These are phyloP conservation scores for Falco berigora DNA, from an alignment of 2,797 vertebrate species.

Conservation along the genomic window DNA sequence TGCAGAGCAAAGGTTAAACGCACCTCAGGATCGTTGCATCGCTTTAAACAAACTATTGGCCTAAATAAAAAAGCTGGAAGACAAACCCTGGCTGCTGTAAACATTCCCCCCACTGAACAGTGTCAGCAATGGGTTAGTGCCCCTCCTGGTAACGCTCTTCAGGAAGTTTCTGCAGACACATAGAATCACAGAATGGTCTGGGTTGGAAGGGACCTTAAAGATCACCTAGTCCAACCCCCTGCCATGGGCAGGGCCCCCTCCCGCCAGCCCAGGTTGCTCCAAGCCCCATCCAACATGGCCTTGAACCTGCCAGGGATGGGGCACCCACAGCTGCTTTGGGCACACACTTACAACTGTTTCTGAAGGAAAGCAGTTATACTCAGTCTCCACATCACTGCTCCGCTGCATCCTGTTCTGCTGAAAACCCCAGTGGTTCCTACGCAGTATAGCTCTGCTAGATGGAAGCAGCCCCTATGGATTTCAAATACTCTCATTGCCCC, in stretches of 20 bases:
- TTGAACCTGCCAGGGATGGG: too few species aligned
- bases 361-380: not conserved
- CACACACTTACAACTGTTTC: accelerated
- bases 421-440: not conserved
- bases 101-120: too few species aligned
- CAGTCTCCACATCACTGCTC: accelerated
- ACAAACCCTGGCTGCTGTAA: not conserved
- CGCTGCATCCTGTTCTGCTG: not conserved
- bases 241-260: too few species aligned
- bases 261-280: too few species aligned
- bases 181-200: too few species aligned
- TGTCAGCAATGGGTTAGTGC: not conserved
- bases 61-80: not conserved
- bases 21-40: accelerated
- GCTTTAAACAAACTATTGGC: not conserved
- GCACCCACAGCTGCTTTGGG: too few species aligned
- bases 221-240: too few species aligned
- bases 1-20: not conserved
- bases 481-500: not conserved
- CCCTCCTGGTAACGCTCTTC: accelerated
- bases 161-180: not conserved
- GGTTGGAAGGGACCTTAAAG: too few species aligned
- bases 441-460: not conserved
- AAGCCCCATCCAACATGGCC: too few species aligned
- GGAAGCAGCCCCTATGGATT: not conserved